Evolutionary conservation across 2,888 invertebrate genomes (phyloP).

Genomic region (Ypsolopha scabrella): DNA sequence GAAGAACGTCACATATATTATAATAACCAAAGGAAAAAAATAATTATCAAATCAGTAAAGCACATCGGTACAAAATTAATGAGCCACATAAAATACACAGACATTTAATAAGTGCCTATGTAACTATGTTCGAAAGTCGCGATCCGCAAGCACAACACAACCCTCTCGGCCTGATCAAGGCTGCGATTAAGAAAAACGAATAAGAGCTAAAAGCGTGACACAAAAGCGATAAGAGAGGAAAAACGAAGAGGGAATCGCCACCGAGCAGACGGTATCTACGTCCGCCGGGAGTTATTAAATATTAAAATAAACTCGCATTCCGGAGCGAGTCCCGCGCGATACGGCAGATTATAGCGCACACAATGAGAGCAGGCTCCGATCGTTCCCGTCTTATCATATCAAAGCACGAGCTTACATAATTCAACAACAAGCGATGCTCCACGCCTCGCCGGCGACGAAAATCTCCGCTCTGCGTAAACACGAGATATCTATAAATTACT

Average conservation of each 20-base stretch:
- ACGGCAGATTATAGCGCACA: constrained; percentile 61
- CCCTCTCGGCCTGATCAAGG: constrained; percentile 41
- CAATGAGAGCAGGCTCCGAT: constrained; percentile 60
- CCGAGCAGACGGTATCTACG: constrained; percentile 57
- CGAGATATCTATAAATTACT: constrained; percentile 3
- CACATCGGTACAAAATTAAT: not conserved
- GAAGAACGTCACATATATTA: too few relatives aligned
- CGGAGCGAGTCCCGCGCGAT: constrained; percentile 64
- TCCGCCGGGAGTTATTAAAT: constrained; percentile 66
- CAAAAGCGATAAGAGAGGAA: constrained; percentile 61
- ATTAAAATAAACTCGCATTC: constrained; percentile 69
- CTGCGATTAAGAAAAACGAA: constrained; percentile 57
- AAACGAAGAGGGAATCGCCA: constrained; percentile 60
- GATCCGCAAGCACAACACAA: constrained; percentile 9
- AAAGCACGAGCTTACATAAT: constrained; percentile 55
- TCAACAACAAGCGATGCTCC: constrained; percentile 36
- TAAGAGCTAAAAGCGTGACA: constrained; percentile 58
- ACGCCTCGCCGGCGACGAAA: constrained; percentile 20
- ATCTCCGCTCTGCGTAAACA: constrained; percentile 28
- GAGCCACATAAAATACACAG: not conserved
- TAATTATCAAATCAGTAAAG: too few relatives aligned
- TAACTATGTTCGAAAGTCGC: not conserved
- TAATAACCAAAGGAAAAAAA: too few relatives aligned
- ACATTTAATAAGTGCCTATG: too few relatives aligned
- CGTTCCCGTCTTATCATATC: constrained; percentile 59